Percentiles rank a stretch among this genome's conserved stretches.
Conservation (phyloP, 2,888 invertebrate genomes). For the Pocota personata region DNA sequence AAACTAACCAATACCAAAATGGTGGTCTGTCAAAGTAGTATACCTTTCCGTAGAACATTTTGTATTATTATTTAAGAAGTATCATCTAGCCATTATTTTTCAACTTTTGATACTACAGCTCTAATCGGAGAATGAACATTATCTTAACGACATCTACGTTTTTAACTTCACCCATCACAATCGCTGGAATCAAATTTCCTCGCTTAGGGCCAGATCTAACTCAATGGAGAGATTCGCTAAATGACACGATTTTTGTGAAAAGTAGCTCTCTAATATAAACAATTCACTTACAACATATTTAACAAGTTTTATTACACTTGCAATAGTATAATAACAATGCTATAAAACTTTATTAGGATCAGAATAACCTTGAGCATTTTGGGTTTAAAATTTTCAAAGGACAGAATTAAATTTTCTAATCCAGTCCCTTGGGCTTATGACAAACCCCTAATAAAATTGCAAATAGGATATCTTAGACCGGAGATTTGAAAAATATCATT, state of each 20-base stretch:
- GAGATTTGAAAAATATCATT: constrained; percentile 14
- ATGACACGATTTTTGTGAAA: not conserved
- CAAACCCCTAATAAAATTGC: constrained; percentile 24
- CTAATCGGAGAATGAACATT: no score
- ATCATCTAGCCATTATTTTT: no score
- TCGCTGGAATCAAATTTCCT: no score
- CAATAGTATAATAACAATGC: not conserved
- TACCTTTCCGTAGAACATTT: no score
- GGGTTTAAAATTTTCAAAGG: not conserved
- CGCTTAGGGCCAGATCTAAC: no score
- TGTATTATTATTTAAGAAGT: no score
- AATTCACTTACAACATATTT: not conserved
- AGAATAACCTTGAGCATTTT: not conserved
- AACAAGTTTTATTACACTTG: not conserved
- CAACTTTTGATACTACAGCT: no score
- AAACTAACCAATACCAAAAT: no score
- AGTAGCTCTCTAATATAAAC: not conserved
- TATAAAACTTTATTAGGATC: not conserved
- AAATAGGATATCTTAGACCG: constrained; percentile 17
- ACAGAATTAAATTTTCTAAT: constrained; percentile 4
- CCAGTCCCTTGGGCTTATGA: not conserved
- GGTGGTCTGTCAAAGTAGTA: no score
- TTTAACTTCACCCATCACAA: no score
- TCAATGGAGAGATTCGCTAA: no score
- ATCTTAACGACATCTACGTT: no score